phyloP scores from a whole-genome alignment of 2,888 invertebrate genomes.

The Cyaniris semiargus region DNA sequence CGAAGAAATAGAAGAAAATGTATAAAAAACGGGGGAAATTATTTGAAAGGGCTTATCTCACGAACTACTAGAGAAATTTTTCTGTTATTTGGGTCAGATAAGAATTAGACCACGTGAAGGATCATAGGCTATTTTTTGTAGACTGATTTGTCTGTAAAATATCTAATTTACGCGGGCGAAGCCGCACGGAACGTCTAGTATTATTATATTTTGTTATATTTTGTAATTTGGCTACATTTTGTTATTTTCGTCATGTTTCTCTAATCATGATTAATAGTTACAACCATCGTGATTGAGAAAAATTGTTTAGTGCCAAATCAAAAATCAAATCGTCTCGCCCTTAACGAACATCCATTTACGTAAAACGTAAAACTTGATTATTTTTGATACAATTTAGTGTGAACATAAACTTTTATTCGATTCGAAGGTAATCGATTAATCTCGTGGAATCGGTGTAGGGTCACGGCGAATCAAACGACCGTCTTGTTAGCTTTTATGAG shows the following conservation, averaged over 20 bases:
- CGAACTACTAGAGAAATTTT: too few species aligned
- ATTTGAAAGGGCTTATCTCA: too few species aligned
- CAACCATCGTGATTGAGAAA: not conserved
- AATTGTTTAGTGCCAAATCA: slow-evolving; percentile 4
- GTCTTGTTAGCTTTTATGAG: slow-evolving; percentile 35
- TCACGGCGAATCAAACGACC: slow-evolving; percentile 24
- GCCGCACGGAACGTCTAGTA: too few species aligned
- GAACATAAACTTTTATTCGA: slow-evolving; percentile 8
- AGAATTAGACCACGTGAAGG: too few species aligned
- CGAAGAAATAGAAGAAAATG: too few species aligned
- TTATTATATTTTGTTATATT: too few species aligned
- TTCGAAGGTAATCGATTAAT: slow-evolving; percentile 27
- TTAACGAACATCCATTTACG: not conserved
- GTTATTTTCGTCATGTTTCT: not conserved
- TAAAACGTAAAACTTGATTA: not conserved
- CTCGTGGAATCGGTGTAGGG: slow-evolving; percentile 8
- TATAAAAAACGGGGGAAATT: too few species aligned
- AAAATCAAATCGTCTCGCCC: not conserved
- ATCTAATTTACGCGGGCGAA: too few species aligned
- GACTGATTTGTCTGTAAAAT: too few species aligned
- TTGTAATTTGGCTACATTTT: slow-evolving; percentile 4
- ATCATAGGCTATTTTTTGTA: too few species aligned
- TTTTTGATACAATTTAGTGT: not conserved
- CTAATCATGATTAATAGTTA: not conserved
- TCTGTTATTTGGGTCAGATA: too few species aligned